Conservation (phyloP, 2,113 vertebrate species). For the Lasiurus cinereus region DNA sequence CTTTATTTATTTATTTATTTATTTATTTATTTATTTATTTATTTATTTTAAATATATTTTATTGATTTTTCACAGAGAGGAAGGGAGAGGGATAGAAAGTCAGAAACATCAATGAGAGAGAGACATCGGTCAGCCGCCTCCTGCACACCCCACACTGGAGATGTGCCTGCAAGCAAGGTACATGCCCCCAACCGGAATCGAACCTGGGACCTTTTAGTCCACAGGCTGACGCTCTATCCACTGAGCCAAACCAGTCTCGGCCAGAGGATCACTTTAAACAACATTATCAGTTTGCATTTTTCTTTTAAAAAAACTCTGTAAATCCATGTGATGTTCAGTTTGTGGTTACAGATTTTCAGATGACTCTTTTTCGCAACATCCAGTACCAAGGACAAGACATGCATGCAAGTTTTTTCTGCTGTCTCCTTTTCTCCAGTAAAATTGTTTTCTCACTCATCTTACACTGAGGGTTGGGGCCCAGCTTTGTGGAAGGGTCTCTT, state of each 20-base stretch:
- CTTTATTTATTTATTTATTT: background rate
- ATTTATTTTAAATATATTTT: too few relatives aligned
- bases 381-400: background rate
- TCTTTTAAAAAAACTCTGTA: background rate
- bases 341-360: constrained; percentile 8
- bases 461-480: background rate
- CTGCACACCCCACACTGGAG: too few relatives aligned
- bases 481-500: background rate
- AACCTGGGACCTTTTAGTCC: too few relatives aligned
- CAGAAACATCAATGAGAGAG: too few relatives aligned
- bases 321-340: background rate
- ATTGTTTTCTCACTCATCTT: background rate
- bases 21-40: background rate
- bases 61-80: too few relatives aligned
- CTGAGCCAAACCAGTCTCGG: too few relatives aligned
- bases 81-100: too few relatives aligned
- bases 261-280: background rate
- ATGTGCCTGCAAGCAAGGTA: too few relatives aligned
- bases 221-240: too few relatives aligned
- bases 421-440: background rate
- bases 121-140: too few relatives aligned
- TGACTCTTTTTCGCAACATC: background rate
- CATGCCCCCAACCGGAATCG: too few relatives aligned
- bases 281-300: background rate
- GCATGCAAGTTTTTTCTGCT: background rate